phyloP scores from a whole-genome alignment of 2,888 invertebrate genomes.

The Meta bourneti region DNA sequence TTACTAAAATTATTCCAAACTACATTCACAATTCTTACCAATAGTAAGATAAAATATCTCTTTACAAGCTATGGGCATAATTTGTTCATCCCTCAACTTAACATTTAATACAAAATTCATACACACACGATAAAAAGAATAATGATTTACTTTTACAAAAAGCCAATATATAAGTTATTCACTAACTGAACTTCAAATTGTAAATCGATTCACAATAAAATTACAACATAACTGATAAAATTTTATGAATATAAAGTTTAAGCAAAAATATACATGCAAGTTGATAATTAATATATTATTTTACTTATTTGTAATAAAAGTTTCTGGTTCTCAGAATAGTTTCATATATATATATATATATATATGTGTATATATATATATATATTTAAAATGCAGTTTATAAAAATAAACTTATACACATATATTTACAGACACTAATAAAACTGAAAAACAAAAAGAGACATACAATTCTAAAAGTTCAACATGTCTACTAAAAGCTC shows the following conservation, averaged over 20 bases:
- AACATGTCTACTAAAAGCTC: slow-evolving; percentile 64
- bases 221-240: not conserved
- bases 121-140: not conserved
- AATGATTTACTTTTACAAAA: not conserved
- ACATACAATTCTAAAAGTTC: slow-evolving; percentile 43
- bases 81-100: not conserved
- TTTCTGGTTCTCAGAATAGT: slow-evolving; percentile 5
- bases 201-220: not conserved
- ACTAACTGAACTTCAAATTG: too few species aligned
- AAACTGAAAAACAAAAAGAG: slow-evolving; percentile 56
- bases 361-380: not conserved
- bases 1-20: not conserved
- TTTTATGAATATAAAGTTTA: not conserved
- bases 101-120: not conserved
- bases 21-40: not conserved
- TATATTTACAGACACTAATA: slow-evolving; percentile 61
- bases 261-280: not conserved
- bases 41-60: not conserved
- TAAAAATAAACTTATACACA: slow-evolving; percentile 71
- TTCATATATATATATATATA: not conserved
- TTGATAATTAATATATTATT: not conserved
- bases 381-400: slow-evolving; percentile 29
- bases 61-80: not conserved
- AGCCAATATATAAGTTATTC: not conserved
- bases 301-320: slow-evolving; percentile 10